Evolutionary conservation across 2,113 vertebrate species (phyloP).

Genomic region (Peucedramus taeniatus): DNA sequence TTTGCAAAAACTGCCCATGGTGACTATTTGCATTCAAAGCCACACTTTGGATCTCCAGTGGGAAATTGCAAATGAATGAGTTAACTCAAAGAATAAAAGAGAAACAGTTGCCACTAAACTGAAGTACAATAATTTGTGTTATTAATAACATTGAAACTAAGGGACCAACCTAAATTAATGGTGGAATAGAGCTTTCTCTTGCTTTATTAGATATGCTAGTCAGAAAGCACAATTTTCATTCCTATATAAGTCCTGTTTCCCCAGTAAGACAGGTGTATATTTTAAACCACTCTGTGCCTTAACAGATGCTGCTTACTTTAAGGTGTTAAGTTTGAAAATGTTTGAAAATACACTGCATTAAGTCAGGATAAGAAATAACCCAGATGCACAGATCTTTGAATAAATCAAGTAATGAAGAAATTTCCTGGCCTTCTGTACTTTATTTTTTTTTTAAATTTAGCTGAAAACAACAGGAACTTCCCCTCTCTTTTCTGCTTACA

Average conservation of each 20-base stretch:
- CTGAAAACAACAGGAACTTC: not conserved
- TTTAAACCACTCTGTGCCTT: not conserved
- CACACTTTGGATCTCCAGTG: not conserved
- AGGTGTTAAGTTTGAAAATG: not conserved
- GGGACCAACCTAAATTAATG: constrained; percentile 52
- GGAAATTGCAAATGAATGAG: constrained; percentile 24
- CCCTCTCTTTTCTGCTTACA: not conserved
- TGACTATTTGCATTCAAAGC: not conserved
- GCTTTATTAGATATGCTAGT: constrained; percentile 40
- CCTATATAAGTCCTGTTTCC: not conserved
- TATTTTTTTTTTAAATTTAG: not conserved
- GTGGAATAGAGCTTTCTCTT: constrained; percentile 19
- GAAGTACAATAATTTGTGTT: constrained; percentile 35
- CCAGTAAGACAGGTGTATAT: not conserved
- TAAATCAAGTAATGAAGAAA: not conserved
- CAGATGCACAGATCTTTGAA: not conserved
- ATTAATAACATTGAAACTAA: constrained; percentile 69
- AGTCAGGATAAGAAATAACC: not conserved
- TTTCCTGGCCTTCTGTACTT: not conserved
- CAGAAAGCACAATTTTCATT: constrained; percentile 31
- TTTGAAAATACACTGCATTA: not conserved
- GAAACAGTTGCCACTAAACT: not conserved
- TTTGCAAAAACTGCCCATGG: not conserved
- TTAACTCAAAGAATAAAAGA: constrained; percentile 45
- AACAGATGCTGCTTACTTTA: not conserved